A percentile compares a stretch with the other conserved stretches of the same genome.
These are phyloP conservation scores for Uria lomvia DNA, from an alignment of 2,113 vertebrate genomes.

Conservation along the genomic window DNA sequence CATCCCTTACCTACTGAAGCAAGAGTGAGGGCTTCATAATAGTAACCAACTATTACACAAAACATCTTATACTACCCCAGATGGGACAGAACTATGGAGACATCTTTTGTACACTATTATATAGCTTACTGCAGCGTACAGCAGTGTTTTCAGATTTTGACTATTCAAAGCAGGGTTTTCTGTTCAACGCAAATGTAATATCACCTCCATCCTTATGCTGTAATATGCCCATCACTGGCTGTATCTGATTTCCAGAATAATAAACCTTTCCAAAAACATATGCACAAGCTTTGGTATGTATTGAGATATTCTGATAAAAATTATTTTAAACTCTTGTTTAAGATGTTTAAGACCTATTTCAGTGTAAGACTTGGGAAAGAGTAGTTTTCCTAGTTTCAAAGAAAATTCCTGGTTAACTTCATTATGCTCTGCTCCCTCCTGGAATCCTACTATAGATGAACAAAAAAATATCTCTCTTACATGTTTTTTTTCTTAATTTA, in stretches of 20 bases:
- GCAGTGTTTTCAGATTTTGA: neutral
- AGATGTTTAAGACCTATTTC: neutral
- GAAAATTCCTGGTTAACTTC: neutral
- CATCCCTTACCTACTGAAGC: neutral
- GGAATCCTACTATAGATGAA: neutral
- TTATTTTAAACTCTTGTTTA: neutral
- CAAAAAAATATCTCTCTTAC: neutral
- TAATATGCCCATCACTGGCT: neutral
- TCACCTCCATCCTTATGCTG: neutral
- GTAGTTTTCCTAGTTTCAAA: neutral
- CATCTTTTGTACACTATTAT: neutral
- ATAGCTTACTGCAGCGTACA: neutral
- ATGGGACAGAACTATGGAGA: neutral
- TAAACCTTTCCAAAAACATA: neutral
- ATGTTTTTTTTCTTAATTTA: neutral
- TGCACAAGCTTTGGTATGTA: neutral
- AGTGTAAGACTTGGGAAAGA: neutral
- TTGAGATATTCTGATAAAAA: neutral
- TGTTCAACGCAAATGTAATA: neutral
- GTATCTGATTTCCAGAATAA: neutral
- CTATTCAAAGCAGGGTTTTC: neutral
- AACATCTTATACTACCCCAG: neutral
- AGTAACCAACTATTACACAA: neutral
- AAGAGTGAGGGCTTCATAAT: neutral
- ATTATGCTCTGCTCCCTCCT: neutral